Base-by-base conservation (phyloP, 2,113 vertebrate species). In the Rhizomys pruinosus region DNA sequence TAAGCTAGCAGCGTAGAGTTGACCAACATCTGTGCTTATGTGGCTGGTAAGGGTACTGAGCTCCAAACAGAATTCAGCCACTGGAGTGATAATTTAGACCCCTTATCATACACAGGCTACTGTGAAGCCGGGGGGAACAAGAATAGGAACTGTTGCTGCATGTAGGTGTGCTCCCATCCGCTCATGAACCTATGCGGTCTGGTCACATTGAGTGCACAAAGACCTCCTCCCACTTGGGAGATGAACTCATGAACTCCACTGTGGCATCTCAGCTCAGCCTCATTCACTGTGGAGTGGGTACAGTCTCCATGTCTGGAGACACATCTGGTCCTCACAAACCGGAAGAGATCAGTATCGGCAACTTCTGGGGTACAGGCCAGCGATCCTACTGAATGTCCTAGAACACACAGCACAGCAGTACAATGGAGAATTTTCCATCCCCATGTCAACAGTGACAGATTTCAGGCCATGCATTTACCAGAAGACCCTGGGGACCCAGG, bases 221-320 rank as follows among this genome's bases (percentile, higher is more conserved):
- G 87, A 68, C 76, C 20, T 88, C 89, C 37, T 87, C 71, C 88
- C 85, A 71, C 71, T 93, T 91, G 92, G 59, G 87, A 95, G 89
- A 37, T 86, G 96, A 94, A n/a, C 52, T 92, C 9, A 82, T 90
- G 68, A 63, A 91, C 44, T 71, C 77, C 66, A 80, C n/a, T 90
- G 0, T 94, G 47, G 2, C 55, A 4, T 96, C 74, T 10, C 27
- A 27, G 82, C 6, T 5, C 2, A 23, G 22, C 22, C 10, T 11
- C 32, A 37, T 72, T 69, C 13, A 68, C 22, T 13, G 25, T 16
- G 7, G 29, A 15, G 42, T 20, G 12, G 20, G 25, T 11, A 55
- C 47, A 29, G 34, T 57, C 64, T 52, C 20, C 15, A n/a, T n/a
- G 19, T 71, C 84, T 77, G 32, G 52, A 78, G 73, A 52, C 19